These are phyloP conservation scores for Agelas oroides DNA, from an alignment of 37 sponge, comb jelly and placozoan species.

Conservation along the genomic window DNA sequence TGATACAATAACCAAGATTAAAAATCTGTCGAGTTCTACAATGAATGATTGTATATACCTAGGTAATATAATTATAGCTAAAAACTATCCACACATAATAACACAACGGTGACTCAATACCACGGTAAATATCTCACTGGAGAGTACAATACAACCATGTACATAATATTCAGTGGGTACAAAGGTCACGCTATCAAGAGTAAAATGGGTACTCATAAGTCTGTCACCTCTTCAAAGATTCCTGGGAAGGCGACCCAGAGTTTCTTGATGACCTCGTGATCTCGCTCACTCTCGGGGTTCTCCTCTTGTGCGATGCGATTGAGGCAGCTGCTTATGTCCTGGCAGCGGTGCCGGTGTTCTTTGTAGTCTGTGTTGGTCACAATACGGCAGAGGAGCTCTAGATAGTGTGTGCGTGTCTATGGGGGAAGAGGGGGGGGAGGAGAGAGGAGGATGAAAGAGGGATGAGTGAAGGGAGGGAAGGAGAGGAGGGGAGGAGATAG, in stretches of 20 bases:
- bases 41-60: no score
- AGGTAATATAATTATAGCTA: no score
- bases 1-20: no score
- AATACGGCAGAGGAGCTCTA: slow-evolving; percentile 68
- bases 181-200: no score
- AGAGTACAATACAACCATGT: no score
- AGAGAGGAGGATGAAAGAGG: neutral
- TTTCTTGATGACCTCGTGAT: slow-evolving; percentile 56
- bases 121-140: no score
- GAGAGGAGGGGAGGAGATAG: neutral
- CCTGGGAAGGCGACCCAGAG: slow-evolving; percentile 57
- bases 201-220: neutral
- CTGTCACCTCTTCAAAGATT: slow-evolving; percentile 53
- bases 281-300: slow-evolving; percentile 22
- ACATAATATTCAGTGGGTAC: no score
- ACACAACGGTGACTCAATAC: no score
- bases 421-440: neutral
- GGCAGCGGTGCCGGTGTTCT: slow-evolving; percentile 62
- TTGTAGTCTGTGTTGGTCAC: slow-evolving; percentile 69
- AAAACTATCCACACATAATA: no score
- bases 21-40: no score
- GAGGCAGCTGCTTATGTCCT: slow-evolving; percentile 53
- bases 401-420: slow-evolving; percentile 72
- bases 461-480: neutral
- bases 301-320: slow-evolving; percentile 68